A percentile compares a stretch with the other conserved stretches of the same genome.
phyloP scores from a whole-genome alignment of 2,888 invertebrate genomes.

The Stenodema calcarata region DNA sequence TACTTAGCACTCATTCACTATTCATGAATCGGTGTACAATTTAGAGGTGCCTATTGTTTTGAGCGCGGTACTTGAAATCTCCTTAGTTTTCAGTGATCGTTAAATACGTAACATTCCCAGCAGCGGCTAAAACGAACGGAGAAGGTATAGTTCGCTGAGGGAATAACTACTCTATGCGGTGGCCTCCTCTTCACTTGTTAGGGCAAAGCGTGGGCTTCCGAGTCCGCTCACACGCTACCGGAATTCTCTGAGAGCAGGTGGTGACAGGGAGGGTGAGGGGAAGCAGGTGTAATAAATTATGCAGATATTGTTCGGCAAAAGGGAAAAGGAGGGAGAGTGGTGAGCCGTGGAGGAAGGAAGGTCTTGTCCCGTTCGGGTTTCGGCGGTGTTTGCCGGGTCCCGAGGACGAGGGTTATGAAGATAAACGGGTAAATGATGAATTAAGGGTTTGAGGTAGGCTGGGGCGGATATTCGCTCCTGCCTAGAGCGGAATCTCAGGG shows the following conservation, averaged over 20 bases:
- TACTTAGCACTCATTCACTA: too few relatives aligned
- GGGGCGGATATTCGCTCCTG: background rate
- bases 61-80: too few relatives aligned
- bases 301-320: constrained; percentile 43
- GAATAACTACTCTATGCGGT: background rate
- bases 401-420: constrained; percentile 36
- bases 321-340: background rate
- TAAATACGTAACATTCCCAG: too few relatives aligned
- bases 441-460: constrained; percentile 11
- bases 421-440: constrained; percentile 49
- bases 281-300: constrained; percentile 45
- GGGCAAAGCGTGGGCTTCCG: constrained; percentile 4
- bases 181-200: background rate
- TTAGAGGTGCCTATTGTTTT: too few relatives aligned
- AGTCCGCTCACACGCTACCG: constrained; percentile 35
- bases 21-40: too few relatives aligned
- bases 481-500: background rate
- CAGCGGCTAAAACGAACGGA: background rate
- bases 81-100: too few relatives aligned
- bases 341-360: constrained; percentile 9
- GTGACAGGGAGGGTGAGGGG: background rate
- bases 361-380: background rate
- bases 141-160: background rate
- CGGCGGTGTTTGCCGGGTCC: background rate
- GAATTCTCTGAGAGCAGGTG: constrained; percentile 24